A percentile compares a stretch with the other conserved stretches of the same genome.
phyloP scores from a whole-genome alignment of 2,888 invertebrate species.

The Coenonympha arcania region DNA sequence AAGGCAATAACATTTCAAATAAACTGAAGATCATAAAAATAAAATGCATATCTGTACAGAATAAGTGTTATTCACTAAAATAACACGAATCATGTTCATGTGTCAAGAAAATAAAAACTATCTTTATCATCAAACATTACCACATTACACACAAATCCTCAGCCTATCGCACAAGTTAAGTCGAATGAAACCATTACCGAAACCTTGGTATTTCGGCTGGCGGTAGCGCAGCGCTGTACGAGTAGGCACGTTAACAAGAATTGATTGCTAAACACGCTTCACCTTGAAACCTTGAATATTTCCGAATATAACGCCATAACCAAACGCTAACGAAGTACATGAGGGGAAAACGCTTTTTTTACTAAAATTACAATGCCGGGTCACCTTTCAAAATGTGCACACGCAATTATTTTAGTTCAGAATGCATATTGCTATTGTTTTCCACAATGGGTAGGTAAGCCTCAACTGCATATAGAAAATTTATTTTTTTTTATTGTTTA shows the following conservation, averaged over 20 bases:
- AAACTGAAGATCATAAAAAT: too few relatives aligned
- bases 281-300: conserved; percentile 23
- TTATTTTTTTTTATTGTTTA: conserved; percentile 26
- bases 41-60: too few relatives aligned
- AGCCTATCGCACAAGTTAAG: not conserved
- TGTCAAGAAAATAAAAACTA: not conserved
- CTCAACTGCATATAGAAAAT: conserved; percentile 24
- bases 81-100: too few relatives aligned
- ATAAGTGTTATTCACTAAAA: too few relatives aligned
- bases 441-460: not conserved
- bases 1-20: too few relatives aligned
- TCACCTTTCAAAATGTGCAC: conserved; percentile 7
- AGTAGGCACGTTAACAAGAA: conserved; percentile 15
- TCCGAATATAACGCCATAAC: not conserved
- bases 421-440: conserved; percentile 10
- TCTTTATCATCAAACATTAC: not conserved
- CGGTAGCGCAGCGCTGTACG: not conserved
- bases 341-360: not conserved
- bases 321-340: not conserved
- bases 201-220: conserved; percentile 1
- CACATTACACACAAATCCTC: not conserved
- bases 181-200: conserved; percentile 1
- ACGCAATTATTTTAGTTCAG: conserved; percentile 10
- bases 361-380: conserved; percentile 9
- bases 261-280: conserved; percentile 21